Evolutionary conservation across 2,113 vertebrate species (phyloP), one percentile per base, ranked within the genome.

Genomic region (Tupaia chinensis): DNA sequence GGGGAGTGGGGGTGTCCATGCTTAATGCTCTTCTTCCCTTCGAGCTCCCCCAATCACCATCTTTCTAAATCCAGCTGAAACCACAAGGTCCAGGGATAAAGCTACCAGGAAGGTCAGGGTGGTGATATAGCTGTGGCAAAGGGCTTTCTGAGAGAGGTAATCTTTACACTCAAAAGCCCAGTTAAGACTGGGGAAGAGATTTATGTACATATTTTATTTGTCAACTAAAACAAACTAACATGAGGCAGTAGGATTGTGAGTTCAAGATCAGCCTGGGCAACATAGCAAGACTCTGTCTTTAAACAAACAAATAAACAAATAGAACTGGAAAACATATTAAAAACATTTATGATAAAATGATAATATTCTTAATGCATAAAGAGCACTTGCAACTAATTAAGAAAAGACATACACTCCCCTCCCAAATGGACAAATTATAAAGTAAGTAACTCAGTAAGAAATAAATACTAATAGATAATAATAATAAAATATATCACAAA

Each of bases 301-400:
- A 44, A 44, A 44, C 44, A 44, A 44, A 44, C 44, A 77, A 72
- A 81, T n/a, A 29, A 56, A 74, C 14, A 56, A 16, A 78, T 23
- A 34, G 54, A 81, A 87, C 60, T 56, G 22, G 25, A 14, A 44
- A 63, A 91, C 61, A 88, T 6, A 61, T 54, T 4, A 54, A 44
- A 80, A 91, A 65, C 25, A 69, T 2, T 11, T 3, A 56, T 72
- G 74, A 80, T 56, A 77, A 91, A 89, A 91, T 63, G 4, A 19
- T 72, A 74, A 78, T 27, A 73, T 60, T 54, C 66, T 84, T 66
- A 73, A 58, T 44, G 78, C 68, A 32, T 10, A 78, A 95, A 96
- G 29, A 92, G 27, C 53, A 85, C 76, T 81, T 66, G 12, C 19
- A 61, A 70, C 25, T 81, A 95, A 95, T 65, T 72, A 84, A 91